Evolutionary conservation across 2,888 invertebrate species (phyloP).

Genomic region (Pollenia griseotomentosa): DNA sequence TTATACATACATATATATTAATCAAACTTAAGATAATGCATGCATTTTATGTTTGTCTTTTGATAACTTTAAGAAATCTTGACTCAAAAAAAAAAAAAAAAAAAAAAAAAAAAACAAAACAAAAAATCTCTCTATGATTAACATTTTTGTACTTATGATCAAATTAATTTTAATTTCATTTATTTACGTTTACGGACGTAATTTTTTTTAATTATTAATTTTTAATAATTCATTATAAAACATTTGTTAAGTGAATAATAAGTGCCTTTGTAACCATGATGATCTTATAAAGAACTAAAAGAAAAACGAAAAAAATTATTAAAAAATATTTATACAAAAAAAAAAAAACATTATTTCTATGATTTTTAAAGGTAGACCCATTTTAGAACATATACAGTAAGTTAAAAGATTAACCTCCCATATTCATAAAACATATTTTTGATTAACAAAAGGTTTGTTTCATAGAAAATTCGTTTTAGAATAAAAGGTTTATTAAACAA

Average conservation of each 20-base stretch:
- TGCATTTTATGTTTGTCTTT: slow-evolving; percentile 63
- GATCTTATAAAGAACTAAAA: slow-evolving; percentile 64
- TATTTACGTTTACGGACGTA: slow-evolving; percentile 40
- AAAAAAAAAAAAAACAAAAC: slow-evolving; percentile 11
- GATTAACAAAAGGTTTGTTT: too few relatives aligned
- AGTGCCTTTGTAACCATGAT: slow-evolving; percentile 73
- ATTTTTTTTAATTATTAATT: slow-evolving; percentile 27
- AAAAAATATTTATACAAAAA: slow-evolving; percentile 46
- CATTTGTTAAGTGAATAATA: slow-evolving; percentile 41
- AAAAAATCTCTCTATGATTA: neutral
- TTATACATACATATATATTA: slow-evolving; percentile 16
- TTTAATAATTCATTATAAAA: slow-evolving; percentile 35
- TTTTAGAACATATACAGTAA: too few relatives aligned
- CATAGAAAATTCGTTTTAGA: too few relatives aligned
- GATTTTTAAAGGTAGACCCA: neutral
- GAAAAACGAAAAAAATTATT: slow-evolving; percentile 44
- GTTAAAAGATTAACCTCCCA: too few relatives aligned
- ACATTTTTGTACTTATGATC: slow-evolving; percentile 71
- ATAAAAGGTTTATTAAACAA: too few relatives aligned
- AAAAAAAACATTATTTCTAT: neutral
- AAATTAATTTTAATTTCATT: slow-evolving; percentile 68
- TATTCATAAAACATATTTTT: too few relatives aligned
- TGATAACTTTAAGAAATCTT: slow-evolving; percentile 30
- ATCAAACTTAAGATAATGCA: slow-evolving; percentile 45
- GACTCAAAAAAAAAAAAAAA: slow-evolving; percentile 17